phyloP scores from a whole-genome alignment of 1,140 invertebrate species.

The Condylostylus longicornis region DNA sequence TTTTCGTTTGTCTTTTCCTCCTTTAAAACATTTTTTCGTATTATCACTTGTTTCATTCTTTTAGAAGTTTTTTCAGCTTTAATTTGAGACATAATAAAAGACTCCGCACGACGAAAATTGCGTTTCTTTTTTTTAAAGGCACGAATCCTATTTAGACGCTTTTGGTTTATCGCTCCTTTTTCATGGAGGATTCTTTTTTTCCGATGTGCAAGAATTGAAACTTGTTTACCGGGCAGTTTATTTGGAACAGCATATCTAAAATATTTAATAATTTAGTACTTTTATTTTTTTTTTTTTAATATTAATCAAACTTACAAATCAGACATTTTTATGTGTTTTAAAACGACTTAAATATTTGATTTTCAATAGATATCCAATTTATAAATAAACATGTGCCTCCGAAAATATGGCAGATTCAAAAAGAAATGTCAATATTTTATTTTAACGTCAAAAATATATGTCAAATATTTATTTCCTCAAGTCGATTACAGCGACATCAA shows the following conservation, averaged over 20 bases:
- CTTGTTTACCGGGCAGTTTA: conserved; percentile 30
- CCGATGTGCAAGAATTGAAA: conserved; percentile 26
- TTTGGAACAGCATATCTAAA: conserved; percentile 29
- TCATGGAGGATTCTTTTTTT: conserved; percentile 26
- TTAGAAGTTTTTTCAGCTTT: conserved; percentile 27
- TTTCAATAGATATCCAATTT: too few species aligned
- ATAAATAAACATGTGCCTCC: too few species aligned
- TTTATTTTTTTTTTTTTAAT: background rate
- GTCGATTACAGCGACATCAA: too few species aligned
- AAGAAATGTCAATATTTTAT: too few species aligned
- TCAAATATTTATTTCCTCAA: too few species aligned
- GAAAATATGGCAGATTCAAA: too few species aligned
- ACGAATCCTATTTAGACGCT: conserved; percentile 16
- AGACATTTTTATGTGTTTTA: too few species aligned
- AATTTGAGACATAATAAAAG: conserved; percentile 26
- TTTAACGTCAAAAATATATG: too few species aligned
- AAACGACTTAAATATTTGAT: too few species aligned
- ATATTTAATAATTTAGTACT: background rate
- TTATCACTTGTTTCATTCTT: conserved; percentile 21
- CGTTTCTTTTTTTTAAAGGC: conserved; percentile 11
- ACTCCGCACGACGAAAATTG: conserved; percentile 26
- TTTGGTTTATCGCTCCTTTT: conserved; percentile 22
- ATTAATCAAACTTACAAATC: background rate
- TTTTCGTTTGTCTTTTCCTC: conserved; percentile 20
- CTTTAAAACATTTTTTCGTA: conserved; percentile 13